Base-by-base conservation (phyloP, 2,113 vertebrate species). In the Labeo catla region DNA sequence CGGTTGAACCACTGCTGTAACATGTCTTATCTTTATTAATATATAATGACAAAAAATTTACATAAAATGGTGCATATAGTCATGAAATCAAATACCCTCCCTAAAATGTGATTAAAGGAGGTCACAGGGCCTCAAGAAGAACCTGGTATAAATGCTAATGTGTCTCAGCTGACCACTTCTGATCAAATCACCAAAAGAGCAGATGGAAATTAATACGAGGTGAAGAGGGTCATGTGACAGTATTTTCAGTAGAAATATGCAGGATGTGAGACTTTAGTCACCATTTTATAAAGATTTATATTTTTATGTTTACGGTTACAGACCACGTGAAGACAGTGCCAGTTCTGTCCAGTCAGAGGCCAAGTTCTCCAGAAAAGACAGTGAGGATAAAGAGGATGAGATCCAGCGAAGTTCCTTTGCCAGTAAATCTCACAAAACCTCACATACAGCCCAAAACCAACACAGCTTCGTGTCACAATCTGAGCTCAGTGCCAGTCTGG, bases 341-440 rank as follows among this genome's bases (percentile, higher is more conserved):
- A 54, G 59, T 7, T 76, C 68, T 15, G 28, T 59, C 7, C 81
- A 87, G 21, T 86, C 87, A 0, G 84, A 87, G 6, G 66, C 84
- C 54, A 91, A 91, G 63, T 57, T 85, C 13, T 77, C 82, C 21
- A 84, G 76, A 36, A 73, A 12, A 12, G 81, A 89, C 1, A 28
- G n/a, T 47, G 76, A 87, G 39, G 78, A 83, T 8, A 34, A 54
- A 36, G 72, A 57, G 11, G 47, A 59, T n/a, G 28, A 57, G 36
- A 36, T 78, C 12, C 19, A 72, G 13, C 28, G 68, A 81, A 84
- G 76, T 70, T 87, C 68, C 43, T 49, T 65, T 8, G 8, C 21
- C 54, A 81, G 23, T 21, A 49, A 34, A n/a, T 47, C 77, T 36
- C 43, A 61, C n/a, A 36, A 70, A 49, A 47, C 54, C 8, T 80